Conservation (phyloP, 2,888 invertebrate species). For the Acanthosepion esculentum region DNA sequence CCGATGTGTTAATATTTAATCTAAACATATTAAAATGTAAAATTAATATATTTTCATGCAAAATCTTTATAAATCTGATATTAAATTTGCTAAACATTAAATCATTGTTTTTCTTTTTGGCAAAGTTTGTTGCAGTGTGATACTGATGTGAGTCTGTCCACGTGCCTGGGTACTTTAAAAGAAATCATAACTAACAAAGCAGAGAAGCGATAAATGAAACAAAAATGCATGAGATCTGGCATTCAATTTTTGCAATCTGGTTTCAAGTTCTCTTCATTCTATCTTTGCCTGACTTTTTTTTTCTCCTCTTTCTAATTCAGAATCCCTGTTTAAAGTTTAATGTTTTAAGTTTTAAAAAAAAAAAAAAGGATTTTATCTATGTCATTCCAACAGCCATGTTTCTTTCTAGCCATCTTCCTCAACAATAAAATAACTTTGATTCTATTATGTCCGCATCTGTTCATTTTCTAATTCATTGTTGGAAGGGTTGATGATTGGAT, state of each 20-base stretch:
- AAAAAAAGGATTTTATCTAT: not conserved
- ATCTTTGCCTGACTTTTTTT: not conserved
- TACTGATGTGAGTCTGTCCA: not conserved
- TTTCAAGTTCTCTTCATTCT: not conserved
- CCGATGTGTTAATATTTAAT: too few relatives aligned
- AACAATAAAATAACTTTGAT: not conserved
- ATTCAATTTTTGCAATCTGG: not conserved
- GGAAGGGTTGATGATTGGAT: not conserved
- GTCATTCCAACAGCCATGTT: not conserved
- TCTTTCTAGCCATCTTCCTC: not conserved
- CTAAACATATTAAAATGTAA: too few relatives aligned
- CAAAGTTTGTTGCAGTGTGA: not conserved
- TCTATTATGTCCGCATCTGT: constrained; percentile 17
- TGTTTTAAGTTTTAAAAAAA: not conserved
- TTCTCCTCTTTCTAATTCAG: not conserved
- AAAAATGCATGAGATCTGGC: constrained; percentile 33
- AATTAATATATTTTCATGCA: not conserved
- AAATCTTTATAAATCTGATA: not conserved
- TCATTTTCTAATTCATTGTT: constrained; percentile 40
- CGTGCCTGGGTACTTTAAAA: not conserved
- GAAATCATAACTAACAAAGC: not conserved
- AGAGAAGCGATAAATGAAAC: not conserved
- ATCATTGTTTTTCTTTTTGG: not conserved
- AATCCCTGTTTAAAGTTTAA: not conserved
- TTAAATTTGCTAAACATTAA: not conserved